Conservation (phyloP, 2,888 invertebrate genomes). For the Epinotia ramella region DNA sequence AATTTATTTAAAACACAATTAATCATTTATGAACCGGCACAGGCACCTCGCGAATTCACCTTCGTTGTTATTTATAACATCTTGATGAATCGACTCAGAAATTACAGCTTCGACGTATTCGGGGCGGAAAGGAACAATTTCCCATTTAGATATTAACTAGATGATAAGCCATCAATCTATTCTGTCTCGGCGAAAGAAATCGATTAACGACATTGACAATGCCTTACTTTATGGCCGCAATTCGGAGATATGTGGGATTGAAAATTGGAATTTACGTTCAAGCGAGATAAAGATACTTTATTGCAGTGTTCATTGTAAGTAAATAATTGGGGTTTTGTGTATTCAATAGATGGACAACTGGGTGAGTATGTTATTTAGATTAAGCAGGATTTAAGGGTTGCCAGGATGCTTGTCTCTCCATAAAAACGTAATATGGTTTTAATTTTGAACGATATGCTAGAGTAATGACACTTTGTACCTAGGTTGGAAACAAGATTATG, state of each 20-base stretch:
- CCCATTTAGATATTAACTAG: constrained; percentile 36
- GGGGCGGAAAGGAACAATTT: constrained; percentile 27
- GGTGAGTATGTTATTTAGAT: too few species aligned
- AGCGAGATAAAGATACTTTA: constrained; percentile 4
- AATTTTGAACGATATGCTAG: too few species aligned
- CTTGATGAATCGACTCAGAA: constrained; percentile 35
- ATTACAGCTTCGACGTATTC: constrained; percentile 16
- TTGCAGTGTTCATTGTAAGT: background rate
- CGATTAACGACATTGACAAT: constrained; percentile 27
- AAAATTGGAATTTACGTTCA: background rate
- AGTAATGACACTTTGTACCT: too few species aligned
- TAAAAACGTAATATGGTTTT: too few species aligned
- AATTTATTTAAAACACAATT: constrained; percentile 15
- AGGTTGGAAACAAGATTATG: too few species aligned
- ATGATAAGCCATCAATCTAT: constrained; percentile 38
- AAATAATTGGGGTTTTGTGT: background rate
- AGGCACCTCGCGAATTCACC: constrained; percentile 28
- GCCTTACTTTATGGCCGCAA: constrained; percentile 4
- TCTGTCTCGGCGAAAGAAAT: constrained; percentile 27
- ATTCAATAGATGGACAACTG: too few species aligned
- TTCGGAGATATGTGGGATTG: constrained; percentile 22
- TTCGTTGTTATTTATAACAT: constrained; percentile 26
- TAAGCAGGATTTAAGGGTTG: too few species aligned
- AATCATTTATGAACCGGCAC: constrained; percentile 22
- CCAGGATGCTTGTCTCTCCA: too few species aligned